Base-by-base conservation (phyloP, 2,797 vertebrate species). In the Fistularia commersonii region DNA sequence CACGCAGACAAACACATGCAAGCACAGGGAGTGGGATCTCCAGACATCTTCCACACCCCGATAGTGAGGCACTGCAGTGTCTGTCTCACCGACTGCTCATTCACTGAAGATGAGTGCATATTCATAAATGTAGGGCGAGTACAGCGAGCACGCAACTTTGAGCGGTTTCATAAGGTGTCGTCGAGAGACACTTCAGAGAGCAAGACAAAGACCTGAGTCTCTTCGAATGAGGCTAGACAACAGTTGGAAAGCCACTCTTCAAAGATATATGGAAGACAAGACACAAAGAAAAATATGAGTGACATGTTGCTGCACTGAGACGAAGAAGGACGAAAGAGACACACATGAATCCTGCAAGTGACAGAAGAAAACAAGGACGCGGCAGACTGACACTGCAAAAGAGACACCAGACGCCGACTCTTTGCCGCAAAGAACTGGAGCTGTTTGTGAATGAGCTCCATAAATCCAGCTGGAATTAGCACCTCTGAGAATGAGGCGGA, bases 101-200 rank as follows among this genome's bases (percentile, higher is more conserved):
- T 80, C 69, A 75, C 45, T 15, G n/a, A 35, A 74, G 54, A 68
- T 42, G 7, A 56, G 61, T 48, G 55, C 60, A 51, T 55, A 32
- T 58, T 66, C 61, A 62, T 53, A 75, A 75, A 81, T 81, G 78
- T 83, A 81, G 74, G 80, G 54, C 73, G 56, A 68, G 62, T 32
- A 54, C 56, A 52, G 62, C 57, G 34, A 57, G 41, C 51, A 41
- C 11, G 14, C 63, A 64, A 73, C 62, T 76, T 64, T 48, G 58
- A 73, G 64, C 68, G 72, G 51, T 72, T 81, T 75, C 38, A 0
- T 48, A 66, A 83, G 63, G 44, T 13, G 32, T 45, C 23, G 9
- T 37, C n/a, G 31, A 50, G 59, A 72, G 51, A 67, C 64, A 56
- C 39, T 32, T 49, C 50, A 69, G 45, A 40, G 64, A 63, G 39